Evolutionary conservation across 2,888 invertebrate genomes (phyloP), one percentile per base, ranked within the genome.

Genomic region (Apoda limacodes): DNA sequence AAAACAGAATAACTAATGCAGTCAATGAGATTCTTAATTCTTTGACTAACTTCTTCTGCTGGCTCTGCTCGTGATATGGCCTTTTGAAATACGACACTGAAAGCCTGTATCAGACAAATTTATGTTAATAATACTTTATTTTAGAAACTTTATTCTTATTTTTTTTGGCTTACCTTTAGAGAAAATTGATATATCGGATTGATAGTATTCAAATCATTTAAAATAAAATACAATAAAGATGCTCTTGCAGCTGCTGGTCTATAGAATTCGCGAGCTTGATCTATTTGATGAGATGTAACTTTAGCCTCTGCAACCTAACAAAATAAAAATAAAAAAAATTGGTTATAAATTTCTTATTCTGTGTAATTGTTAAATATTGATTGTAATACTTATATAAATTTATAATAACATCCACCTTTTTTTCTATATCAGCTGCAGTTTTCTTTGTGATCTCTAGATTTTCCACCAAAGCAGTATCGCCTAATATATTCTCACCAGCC

Each of bases 161-260:
- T 4, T 22, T 4, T 9, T 22, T 22, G 7, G 7, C 25, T 28
- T 64, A 90, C 94, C 86, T 98, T 97, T 37, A 98, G 78, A 9
- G 97, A 97, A 72, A 98, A 98, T 64, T 97, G 96, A 66, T 98
- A 98, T 51, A 98, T 96, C 1, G 95, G 95, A 74, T 97, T 96
- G 39, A 98, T 96, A 17, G 94, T 95, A 68, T 95, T 93, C 35
- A 98, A 82, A 48, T 98, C 97, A 57, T 97, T 97, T 22, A 98
- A 76, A 46, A 98, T 96, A 55, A 98, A 98, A 68, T 98, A 98
- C 0, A 98, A 81, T 3, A 98, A 82, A 31, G 96, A 96, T 0
- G 97, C 96, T 55, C 97, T 83, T 1, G 95, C 92, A 1, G 97
- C 95, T 2, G 96, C 97, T 7, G 92, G 91, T 39, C 95, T 82